phyloP scores from a whole-genome alignment of 2,797 vertebrate species.

The Acanthiza pusilla region DNA sequence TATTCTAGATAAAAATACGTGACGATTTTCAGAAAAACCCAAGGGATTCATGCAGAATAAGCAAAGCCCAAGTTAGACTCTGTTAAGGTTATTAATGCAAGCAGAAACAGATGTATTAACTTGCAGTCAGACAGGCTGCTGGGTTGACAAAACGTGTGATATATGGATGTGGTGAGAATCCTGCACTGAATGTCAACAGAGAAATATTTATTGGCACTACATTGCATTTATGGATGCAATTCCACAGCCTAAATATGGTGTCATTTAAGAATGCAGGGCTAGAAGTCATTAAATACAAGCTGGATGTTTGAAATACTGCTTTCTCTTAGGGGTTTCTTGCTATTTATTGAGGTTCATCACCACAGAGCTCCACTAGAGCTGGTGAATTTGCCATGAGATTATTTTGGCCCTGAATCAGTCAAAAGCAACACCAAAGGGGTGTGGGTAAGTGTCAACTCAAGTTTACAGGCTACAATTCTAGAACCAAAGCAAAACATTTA shows the following conservation, averaged over 20 bases:
- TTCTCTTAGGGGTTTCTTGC: neutral
- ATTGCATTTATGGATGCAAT: neutral
- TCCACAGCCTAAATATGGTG: neutral
- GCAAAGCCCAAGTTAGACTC: neutral
- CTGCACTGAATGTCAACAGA: neutral
- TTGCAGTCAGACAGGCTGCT: neutral
- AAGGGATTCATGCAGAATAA: neutral
- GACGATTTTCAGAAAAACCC: neutral
- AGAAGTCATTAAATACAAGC: neutral
- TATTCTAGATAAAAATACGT: neutral
- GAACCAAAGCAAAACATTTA: neutral
- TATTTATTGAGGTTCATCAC: neutral
- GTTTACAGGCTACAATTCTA: neutral
- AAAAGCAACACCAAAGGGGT: neutral
- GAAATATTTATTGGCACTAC: conserved; percentile 30
- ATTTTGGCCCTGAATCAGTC: neutral
- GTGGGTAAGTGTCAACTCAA: neutral
- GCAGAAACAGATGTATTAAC: neutral
- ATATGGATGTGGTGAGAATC: neutral
- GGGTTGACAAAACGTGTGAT: neutral
- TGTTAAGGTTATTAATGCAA: neutral
- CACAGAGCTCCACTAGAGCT: too few species aligned
- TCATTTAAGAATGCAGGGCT: conserved; percentile 10
- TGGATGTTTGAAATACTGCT: neutral
- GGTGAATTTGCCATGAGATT: neutral